These are phyloP conservation scores for Clarias gariepinus DNA, from an alignment of 2,113 vertebrate species.

Conservation along the genomic window DNA sequence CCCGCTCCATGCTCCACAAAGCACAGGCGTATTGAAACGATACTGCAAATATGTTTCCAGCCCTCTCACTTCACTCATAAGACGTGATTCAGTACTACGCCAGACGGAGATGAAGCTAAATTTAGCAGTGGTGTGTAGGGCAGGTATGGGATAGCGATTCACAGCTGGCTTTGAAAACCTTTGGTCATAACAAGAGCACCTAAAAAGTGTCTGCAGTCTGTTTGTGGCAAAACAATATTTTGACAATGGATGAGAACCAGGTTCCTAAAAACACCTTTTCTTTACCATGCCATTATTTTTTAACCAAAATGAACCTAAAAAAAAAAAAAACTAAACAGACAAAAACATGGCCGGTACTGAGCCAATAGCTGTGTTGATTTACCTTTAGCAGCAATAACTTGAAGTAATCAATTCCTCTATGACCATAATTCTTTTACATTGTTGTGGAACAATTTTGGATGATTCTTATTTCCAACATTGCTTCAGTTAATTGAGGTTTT, in stretches of 20 bases:
- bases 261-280: background rate
- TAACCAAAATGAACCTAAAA: no score
- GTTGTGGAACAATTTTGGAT: no score
- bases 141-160: conserved; percentile 3
- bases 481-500: no score
- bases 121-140: conserved; percentile 26
- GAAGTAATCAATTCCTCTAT: no score
- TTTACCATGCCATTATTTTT: no score
- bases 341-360: no score
- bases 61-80: conserved; percentile 47
- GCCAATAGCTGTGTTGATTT: no score
- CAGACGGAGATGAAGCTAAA: conserved; percentile 1
- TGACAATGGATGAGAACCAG: background rate
- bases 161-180: background rate
- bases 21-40: conserved; percentile 72
- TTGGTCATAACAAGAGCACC: background rate
- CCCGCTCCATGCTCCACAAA: conserved; percentile 65
- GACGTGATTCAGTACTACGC: conserved; percentile 28
- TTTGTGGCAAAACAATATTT: background rate
- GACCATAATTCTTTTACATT: no score
- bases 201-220: background rate
- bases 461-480: no score
- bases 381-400: no score
- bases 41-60: conserved; percentile 72
- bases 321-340: no score